These are phyloP conservation scores for Tetramorium bicarinatum DNA, from an alignment of 2,888 invertebrate species.

Conservation along the genomic window DNA sequence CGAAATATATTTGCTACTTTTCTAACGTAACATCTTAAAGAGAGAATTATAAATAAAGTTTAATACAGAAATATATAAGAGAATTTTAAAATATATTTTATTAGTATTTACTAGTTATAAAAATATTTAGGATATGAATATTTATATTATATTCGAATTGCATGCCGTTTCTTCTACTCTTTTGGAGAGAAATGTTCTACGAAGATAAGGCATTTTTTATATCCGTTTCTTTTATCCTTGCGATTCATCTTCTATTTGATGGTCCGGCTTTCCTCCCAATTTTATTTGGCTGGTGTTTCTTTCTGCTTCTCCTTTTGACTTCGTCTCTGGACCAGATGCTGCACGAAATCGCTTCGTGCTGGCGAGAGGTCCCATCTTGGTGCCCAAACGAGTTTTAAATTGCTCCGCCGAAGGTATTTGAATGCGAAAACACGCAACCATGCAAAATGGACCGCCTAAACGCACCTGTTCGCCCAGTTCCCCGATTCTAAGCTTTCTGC, in stretches of 20 bases:
- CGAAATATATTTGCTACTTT: not conserved
- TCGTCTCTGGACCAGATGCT: constrained; percentile 75
- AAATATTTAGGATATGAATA: not conserved
- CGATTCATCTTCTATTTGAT: constrained; percentile 74
- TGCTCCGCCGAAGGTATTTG: constrained; percentile 75
- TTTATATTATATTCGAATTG: constrained; percentile 5
- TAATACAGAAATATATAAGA: not conserved
- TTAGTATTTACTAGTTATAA: not conserved
- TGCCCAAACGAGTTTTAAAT: constrained; percentile 83
- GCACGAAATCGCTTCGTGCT: constrained; percentile 73
- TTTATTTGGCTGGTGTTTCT: constrained; percentile 22
- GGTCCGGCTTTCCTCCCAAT: constrained; percentile 62
- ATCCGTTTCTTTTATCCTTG: constrained; percentile 42
- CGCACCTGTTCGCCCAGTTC: constrained; percentile 65
- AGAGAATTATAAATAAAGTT: not conserved
- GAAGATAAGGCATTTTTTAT: constrained; percentile 56
- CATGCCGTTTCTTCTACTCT: constrained; percentile 24
- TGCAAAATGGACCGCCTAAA: constrained; percentile 68
- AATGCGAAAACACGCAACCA: constrained; percentile 77
- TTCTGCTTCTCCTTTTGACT: constrained; percentile 20
- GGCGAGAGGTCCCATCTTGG: constrained; percentile 62
- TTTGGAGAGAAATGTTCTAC: constrained; percentile 47
- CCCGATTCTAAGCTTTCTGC: constrained; percentile 39
- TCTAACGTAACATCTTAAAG: not conserved
- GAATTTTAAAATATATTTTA: not conserved